These are phyloP conservation scores for Arbacia lixula DNA, from an alignment of 53 echinoderm and acorn worm species.

Conservation along the genomic window DNA sequence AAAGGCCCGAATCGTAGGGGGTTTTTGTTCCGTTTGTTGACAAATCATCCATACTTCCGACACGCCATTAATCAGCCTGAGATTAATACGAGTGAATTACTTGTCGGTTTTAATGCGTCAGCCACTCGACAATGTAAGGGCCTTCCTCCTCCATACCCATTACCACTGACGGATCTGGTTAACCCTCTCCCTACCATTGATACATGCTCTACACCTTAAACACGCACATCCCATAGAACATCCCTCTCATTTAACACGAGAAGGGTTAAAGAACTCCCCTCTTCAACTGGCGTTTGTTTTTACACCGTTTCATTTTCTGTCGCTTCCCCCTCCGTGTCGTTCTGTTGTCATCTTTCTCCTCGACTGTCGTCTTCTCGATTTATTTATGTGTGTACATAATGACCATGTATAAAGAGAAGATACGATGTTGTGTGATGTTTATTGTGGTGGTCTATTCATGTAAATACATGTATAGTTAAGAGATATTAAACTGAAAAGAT, in stretches of 20 bases:
- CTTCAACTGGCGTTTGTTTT: constrained; percentile 21
- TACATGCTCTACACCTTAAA: no score
- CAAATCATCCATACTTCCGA: constrained; percentile 36
- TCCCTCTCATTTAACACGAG: no score
- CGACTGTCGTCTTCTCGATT: neutral
- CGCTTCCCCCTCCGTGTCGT: no score
- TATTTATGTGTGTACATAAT: constrained; percentile 53
- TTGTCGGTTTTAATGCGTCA: constrained; percentile 42
- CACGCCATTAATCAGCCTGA: constrained; percentile 33
- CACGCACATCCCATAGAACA: no score
- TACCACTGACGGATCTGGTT: no score
- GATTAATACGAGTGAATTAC: constrained; percentile 42
- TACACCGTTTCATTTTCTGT: constrained; percentile 7
- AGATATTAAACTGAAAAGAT: constrained; percentile 60
- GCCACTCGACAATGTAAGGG: no score
- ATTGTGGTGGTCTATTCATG: constrained; percentile 44
- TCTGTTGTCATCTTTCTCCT: no score
- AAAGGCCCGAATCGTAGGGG: constrained; percentile 5
- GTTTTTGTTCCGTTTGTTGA: constrained; percentile 27
- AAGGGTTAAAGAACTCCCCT: no score
- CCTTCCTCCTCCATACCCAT: no score
- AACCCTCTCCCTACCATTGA: no score
- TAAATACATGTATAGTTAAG: constrained; percentile 56
- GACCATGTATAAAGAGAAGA: constrained; percentile 46
- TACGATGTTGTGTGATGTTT: neutral